Evolutionary conservation across 2,113 vertebrate genomes (phyloP).

Genomic region (Chlamydotis undulata): DNA sequence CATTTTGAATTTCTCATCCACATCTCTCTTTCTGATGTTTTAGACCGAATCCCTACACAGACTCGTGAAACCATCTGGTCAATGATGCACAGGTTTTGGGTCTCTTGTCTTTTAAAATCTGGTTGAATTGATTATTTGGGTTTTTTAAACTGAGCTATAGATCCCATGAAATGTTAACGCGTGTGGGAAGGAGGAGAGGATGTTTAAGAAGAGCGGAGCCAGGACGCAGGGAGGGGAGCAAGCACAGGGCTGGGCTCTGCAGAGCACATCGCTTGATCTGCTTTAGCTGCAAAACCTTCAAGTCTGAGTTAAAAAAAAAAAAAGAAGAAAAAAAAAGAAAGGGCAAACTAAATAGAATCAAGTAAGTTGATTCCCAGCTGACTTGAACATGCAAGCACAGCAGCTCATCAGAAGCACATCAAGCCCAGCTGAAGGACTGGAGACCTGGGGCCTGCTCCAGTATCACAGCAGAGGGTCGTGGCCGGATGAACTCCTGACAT

Average conservation of each 20-base stretch:
- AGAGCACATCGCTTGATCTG: neutral
- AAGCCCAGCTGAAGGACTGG: neutral
- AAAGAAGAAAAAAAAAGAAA: neutral
- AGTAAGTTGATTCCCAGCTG: neutral
- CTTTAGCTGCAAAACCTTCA: neutral
- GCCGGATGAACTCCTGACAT: neutral
- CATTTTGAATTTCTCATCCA: neutral
- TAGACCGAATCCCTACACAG: neutral
- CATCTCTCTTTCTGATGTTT: neutral
- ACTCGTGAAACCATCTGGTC: neutral
- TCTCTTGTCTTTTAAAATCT: neutral
- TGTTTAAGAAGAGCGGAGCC: neutral
- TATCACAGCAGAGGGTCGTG: accelerated
- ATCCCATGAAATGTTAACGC: neutral
- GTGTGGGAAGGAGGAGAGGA: neutral
- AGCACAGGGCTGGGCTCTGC: neutral
- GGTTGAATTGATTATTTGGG: neutral
- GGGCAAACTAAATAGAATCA: neutral
- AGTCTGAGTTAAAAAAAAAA: neutral
- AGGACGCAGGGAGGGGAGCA: accelerated
- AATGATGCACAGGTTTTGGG: accelerated
- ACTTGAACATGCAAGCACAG: neutral
- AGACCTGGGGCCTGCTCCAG: neutral
- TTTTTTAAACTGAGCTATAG: neutral
- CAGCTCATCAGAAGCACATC: neutral